phyloP scores from a whole-genome alignment of 1,140 invertebrate species.

The Centruroides sculpturatus region DNA sequence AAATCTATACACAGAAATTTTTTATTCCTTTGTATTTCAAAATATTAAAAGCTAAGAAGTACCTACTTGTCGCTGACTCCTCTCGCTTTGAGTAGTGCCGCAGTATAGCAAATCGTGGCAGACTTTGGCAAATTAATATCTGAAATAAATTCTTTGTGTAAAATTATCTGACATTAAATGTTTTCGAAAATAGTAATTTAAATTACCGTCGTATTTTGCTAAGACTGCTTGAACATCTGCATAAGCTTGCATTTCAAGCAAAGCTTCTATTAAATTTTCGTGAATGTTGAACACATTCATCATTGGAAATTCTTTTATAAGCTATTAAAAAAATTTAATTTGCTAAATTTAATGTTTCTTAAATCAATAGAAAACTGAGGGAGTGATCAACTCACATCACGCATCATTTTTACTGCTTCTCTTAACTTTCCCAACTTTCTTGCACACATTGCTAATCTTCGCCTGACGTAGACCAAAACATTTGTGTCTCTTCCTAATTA shows the following conservation, averaged over 20 bases:
- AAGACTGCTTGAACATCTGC: constrained; percentile 92
- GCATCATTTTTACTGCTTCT: constrained; percentile 93
- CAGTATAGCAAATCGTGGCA: constrained; percentile 93
- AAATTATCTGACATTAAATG: background rate
- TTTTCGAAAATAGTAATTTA: background rate
- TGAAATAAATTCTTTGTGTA: constrained; percentile 19
- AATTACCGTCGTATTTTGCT: constrained; percentile 74
- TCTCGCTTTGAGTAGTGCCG: constrained; percentile 82
- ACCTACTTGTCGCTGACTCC: constrained; percentile 77
- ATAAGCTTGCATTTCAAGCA: constrained; percentile 91
- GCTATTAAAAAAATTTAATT: constrained; percentile 26
- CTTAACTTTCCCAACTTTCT: constrained; percentile 68
- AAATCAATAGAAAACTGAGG: background rate
- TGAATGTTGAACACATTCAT: constrained; percentile 92
- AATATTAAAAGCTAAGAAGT: background rate
- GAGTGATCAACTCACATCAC: constrained; percentile 47
- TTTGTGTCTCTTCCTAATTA: constrained; percentile 65
- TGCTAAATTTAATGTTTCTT: background rate
- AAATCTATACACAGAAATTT: constrained; percentile 32
- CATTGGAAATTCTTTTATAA: constrained; percentile 94
- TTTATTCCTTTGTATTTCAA: background rate
- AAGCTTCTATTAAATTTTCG: constrained; percentile 91
- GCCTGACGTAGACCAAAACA: constrained; percentile 87
- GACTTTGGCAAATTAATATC: constrained; percentile 91
- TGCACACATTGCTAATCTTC: constrained; percentile 91